Conservation (phyloP, 2,113 vertebrate genomes). For the Craseonycteris thonglongyai region DNA sequence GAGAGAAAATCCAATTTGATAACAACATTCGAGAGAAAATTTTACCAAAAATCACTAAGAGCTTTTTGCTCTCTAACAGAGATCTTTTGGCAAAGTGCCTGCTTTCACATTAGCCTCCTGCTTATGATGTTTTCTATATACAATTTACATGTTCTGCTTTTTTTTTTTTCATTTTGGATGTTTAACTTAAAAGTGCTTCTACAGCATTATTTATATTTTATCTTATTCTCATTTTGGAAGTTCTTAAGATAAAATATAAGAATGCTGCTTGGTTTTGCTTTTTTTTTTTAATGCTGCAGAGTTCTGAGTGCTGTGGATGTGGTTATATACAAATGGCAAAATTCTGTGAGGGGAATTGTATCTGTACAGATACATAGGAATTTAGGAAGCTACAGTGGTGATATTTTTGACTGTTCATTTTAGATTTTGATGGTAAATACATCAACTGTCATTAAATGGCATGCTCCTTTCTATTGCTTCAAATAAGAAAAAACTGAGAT, state of each 20-base stretch:
- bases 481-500: background rate
- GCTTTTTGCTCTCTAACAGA: background rate
- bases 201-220: conserved; percentile 32
- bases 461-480: background rate
- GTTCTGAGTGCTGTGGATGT: background rate
- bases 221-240: conserved; percentile 16
- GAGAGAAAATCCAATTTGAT: background rate
- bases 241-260: conserved; percentile 24
- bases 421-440: background rate
- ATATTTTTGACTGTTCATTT: background rate
- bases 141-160: conserved; percentile 11
- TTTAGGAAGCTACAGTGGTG: background rate
- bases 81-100: background rate
- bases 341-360: background rate
- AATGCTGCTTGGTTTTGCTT: conserved; percentile 20
- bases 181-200: conserved; percentile 20
- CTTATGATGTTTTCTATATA: conserved; percentile 4
- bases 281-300: background rate
- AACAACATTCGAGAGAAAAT: background rate
- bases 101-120: background rate
- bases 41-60: conserved; percentile 1
- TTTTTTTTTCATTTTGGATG: background rate
- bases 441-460: background rate
- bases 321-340: background rate
- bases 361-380: background rate